phyloP scores from a whole-genome alignment of 2,113 vertebrate species.

The Sylvia atricapilla region DNA sequence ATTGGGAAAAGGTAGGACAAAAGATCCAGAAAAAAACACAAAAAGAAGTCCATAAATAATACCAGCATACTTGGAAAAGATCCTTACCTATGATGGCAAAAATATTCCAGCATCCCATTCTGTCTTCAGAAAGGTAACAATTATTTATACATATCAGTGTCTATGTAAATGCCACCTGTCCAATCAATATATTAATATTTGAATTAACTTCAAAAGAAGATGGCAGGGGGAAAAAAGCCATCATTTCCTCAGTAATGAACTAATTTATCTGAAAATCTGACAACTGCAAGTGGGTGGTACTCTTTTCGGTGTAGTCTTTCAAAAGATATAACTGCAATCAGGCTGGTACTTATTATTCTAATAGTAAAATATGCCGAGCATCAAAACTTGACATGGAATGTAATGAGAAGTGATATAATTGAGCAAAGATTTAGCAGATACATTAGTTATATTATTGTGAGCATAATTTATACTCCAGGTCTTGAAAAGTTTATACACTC shows the following conservation, averaged over 20 bases:
- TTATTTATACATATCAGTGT: constrained; percentile 54
- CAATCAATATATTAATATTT: constrained; percentile 62
- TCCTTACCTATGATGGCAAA: constrained; percentile 1
- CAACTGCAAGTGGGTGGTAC: constrained; percentile 56
- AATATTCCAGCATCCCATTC: constrained; percentile 15
- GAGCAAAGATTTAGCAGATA: constrained; percentile 30
- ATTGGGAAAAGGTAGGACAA: background rate
- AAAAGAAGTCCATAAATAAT: constrained; percentile 9
- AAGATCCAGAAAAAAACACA: background rate
- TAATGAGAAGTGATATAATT: constrained; percentile 33
- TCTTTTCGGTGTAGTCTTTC: constrained; percentile 30
- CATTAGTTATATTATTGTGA: background rate
- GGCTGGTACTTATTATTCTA: constrained; percentile 43
- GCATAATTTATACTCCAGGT: background rate
- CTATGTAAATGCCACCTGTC: constrained; percentile 52
- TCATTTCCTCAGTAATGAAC: constrained; percentile 53
- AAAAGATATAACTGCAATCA: constrained; percentile 54
- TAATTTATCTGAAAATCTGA: constrained; percentile 62
- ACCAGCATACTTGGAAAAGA: background rate
- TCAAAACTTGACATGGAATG: constrained; percentile 42
- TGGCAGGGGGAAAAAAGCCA: constrained; percentile 7
- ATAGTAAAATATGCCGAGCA: constrained; percentile 41
- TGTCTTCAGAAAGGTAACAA: constrained; percentile 40
- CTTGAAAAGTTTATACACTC: background rate
- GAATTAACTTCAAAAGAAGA: constrained; percentile 52